Base-by-base conservation (phyloP, 2,113 vertebrate species). In the Notarius quadriscutis region DNA sequence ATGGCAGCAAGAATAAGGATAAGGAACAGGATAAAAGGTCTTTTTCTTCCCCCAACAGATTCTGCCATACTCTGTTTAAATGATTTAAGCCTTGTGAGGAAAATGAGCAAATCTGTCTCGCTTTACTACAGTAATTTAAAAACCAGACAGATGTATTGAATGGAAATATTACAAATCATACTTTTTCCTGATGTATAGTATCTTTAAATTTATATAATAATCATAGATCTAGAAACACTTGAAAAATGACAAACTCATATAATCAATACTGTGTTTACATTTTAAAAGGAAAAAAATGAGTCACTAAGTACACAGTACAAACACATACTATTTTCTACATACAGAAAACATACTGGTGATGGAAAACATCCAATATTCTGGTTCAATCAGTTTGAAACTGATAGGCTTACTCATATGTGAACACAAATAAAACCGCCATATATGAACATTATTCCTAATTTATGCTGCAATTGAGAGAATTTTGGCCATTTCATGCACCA, bases 321-420 rank as follows among this genome's bases (percentile, higher is more conserved):
- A 18, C 15, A 48, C 69, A 72, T 34, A 72, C 65, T 5, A 12
- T 12, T 9, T 67, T 12, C 81, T 75, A 27, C 84, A 69, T n/a
- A 80, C 34, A n/a, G 77, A 80, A 83, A 84, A n/a, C 17, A 67
- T 62, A 87, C 25, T n/a, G 82, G 10, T 72, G 65, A 67, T 84
- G 27, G n/a, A 84, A 71, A 51, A 69, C 20, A 3, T 71, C 55
- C 63, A 72, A 72, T 63, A 7, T 69, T 10, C 53, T 62, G 25
- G 8, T 71, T 50, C n/a, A 69, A 9, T 2, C n/a, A 27, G 27
- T 72, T 74, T 11, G 5, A 84, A 74, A 74, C 48, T 41, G 41
- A 41, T 41, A 41, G 3, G 41, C 30, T 48, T 62, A 27, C 7
- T 30, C 30, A 10, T 55, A 55, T 15, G 8, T 7, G 11, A 34